phyloP scores from a whole-genome alignment of 2,797 vertebrate species.

The Petrocephalus schoutedeni region DNA sequence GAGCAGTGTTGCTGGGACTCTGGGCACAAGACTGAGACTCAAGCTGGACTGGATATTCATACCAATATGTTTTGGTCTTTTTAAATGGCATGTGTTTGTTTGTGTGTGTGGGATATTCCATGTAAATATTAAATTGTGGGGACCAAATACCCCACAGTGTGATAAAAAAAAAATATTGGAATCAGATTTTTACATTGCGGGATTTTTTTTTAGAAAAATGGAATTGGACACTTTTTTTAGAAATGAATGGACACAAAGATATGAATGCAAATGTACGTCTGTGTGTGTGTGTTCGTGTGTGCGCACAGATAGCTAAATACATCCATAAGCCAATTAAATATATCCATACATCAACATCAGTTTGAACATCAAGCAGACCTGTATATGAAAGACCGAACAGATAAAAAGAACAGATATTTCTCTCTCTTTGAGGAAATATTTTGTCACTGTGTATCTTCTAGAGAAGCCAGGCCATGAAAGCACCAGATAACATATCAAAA shows the following conservation, averaged over 20 bases:
- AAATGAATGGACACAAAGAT: background rate
- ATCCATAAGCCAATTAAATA: slow-evolving; percentile 6
- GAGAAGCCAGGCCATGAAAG: background rate
- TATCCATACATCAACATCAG: background rate
- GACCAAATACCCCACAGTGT: too few species aligned
- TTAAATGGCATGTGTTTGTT: too few species aligned
- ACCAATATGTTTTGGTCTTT: too few species aligned
- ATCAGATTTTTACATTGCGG: too few species aligned
- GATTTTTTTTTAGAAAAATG: too few species aligned
- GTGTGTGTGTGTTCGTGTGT: background rate
- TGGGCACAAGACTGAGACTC: too few species aligned
- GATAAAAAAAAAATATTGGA: too few species aligned
- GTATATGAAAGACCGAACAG: background rate
- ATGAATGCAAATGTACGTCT: background rate
- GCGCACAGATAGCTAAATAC: background rate
- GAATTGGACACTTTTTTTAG: background rate
- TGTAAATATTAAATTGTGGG: too few species aligned
- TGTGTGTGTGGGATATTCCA: too few species aligned
- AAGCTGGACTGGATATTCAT: too few species aligned
- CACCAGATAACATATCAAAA: slow-evolving; percentile 21
- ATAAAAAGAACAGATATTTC: slow-evolving; percentile 7
- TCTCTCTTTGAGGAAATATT: slow-evolving; percentile 1
- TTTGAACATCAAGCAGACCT: slow-evolving; percentile 11
- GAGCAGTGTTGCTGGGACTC: too few species aligned
- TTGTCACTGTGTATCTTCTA: background rate